Evolutionary conservation across 64 coral and sea anemone species (phyloP), one percentile per base, ranked within the genome.

Genomic region (Cladopsammia gracilis): DNA sequence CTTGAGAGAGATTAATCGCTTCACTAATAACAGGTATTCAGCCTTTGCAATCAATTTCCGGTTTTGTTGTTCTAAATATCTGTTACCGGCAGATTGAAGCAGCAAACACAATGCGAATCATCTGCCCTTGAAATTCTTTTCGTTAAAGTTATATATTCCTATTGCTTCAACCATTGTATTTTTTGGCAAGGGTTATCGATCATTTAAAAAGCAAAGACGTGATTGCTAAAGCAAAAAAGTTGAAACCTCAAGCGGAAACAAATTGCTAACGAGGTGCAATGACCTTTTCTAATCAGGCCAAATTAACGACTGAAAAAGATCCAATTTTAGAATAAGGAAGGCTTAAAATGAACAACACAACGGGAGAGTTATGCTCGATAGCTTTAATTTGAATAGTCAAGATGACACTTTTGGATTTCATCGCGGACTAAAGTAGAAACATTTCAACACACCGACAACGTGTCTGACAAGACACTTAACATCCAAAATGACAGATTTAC

Each of bases 81-180:
- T 47, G 62, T 67, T 52, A 25, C 5, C 61, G 43, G 45, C 47
- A 62, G 67, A 49, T 45, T 49, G 62, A 67, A 68, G 62, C 34
- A 19, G n/a, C 47, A 84, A 62, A 84, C 42, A 68, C 80, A 84
- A 67, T 49, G n/a, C 44, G 18, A 84, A 84, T 52, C 80, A 68
- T 67, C 19, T 49, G 19, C 8, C 61, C 44, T 67, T 67, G 46
- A 84, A 84, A 67, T 67, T 50, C 80, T 50, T 50, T 50, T 8
- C 20, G 15, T 5, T 5, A 0, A 0, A 3, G 3, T 48, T 50
- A 84, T 84, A 20, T 46, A 1, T 8, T 64, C 58, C 26, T 4
- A n/a, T 82, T 1, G 43, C 42, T 62, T 45, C 42, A 52, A 5
- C 5, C 11, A 23, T 51, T 84, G 60, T 65, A 67, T 9, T 47